A percentile compares a stretch with the other conserved stretches of the same genome.
Evolutionary conservation across 2,113 vertebrate species (phyloP).

Genomic region (Peromyscus maniculatus): DNA sequence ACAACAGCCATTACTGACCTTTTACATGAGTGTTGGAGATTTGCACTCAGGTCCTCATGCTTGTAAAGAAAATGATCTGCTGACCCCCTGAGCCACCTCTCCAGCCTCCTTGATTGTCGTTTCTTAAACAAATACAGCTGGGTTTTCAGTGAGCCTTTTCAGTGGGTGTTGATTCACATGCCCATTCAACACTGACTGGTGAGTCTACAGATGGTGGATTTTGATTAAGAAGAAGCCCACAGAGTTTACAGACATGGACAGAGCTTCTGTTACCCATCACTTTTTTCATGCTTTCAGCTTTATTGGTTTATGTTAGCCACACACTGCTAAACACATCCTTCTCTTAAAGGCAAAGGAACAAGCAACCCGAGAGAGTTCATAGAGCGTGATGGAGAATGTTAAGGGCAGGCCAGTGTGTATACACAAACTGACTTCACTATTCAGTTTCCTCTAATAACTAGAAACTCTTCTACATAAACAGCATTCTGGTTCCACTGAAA

Average conservation of each 20-base stretch:
- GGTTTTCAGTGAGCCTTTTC: neutral
- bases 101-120: neutral
- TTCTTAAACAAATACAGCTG: neutral
- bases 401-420: neutral
- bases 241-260: neutral
- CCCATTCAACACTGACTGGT: neutral
- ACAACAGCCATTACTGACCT: neutral
- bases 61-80: neutral
- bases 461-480: neutral
- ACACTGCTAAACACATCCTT: neutral
- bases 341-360: conserved; percentile 7
- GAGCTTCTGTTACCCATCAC: neutral
- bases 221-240: conserved; percentile 11
- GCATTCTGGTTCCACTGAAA: neutral
- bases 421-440: neutral
- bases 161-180: neutral
- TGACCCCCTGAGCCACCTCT: neutral
- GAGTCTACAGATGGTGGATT: neutral
- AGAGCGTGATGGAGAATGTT: neutral
- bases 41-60: neutral
- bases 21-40: neutral
- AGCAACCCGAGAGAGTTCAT: neutral
- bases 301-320: neutral
- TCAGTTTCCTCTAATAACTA: neutral
- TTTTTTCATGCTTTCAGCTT: neutral